Conservation (phyloP, 2,888 invertebrate genomes). For the Tetheella fluctuosa region DNA sequence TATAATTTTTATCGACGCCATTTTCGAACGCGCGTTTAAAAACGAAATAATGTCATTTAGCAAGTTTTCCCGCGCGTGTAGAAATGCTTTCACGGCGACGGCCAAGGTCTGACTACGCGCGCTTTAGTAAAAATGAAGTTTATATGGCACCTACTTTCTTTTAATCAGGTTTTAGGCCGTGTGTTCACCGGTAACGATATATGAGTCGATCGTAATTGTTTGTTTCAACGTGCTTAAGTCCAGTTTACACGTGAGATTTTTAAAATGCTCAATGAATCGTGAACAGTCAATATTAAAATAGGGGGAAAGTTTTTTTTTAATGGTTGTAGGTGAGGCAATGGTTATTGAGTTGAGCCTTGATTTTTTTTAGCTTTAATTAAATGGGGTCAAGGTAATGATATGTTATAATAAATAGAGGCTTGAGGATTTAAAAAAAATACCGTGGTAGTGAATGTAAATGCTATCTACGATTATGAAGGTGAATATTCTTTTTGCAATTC, state of each 20-base stretch:
- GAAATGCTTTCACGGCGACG: slow-evolving; percentile 19
- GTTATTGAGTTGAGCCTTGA: too few relatives aligned
- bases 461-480: too few relatives aligned
- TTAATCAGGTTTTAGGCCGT: slow-evolving; percentile 40
- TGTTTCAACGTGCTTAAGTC: neutral
- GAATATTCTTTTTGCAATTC: too few relatives aligned
- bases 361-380: too few relatives aligned
- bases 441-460: too few relatives aligned
- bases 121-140: slow-evolving; percentile 36
- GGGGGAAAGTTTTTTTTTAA: slow-evolving; percentile 1
- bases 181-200: neutral
- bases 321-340: neutral
- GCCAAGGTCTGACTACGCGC: slow-evolving; percentile 63
- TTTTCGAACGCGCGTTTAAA: slow-evolving; percentile 34
- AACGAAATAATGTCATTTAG: slow-evolving; percentile 23
- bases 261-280: neutral
- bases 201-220: slow-evolving; percentile 6
- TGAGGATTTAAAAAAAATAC: too few relatives aligned
- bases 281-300: slow-evolving; percentile 2
- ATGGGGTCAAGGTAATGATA: too few relatives aligned
- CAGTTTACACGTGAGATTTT: slow-evolving; percentile 16
- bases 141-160: slow-evolving; percentile 66
- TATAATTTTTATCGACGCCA: slow-evolving; percentile 54
- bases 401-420: too few relatives aligned
- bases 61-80: slow-evolving; percentile 20